Conservation (phyloP, 2,888 invertebrate species). For the Notodonta dromedarius region DNA sequence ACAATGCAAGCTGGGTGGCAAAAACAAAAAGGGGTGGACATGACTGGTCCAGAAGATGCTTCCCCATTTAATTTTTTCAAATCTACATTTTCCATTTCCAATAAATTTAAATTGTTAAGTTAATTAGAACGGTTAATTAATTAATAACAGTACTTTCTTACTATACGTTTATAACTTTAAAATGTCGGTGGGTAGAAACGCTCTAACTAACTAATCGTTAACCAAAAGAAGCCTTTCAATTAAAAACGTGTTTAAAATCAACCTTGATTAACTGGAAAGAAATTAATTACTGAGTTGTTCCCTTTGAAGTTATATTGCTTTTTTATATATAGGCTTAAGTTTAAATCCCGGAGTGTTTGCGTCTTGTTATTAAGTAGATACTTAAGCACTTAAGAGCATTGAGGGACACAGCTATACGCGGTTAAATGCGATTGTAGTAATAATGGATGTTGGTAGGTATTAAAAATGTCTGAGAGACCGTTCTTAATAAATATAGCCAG, state of each 20-base stretch:
- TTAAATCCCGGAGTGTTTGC: conserved; percentile 8
- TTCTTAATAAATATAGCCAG: too few species aligned
- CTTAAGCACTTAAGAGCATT: conserved; percentile 7
- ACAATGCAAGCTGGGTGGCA: too few species aligned
- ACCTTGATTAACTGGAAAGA: background rate
- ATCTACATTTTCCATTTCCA: too few species aligned
- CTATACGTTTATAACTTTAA: background rate
- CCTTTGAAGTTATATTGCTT: background rate
- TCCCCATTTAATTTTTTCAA: too few species aligned
- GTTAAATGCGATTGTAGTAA: background rate
- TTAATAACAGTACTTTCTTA: too few species aligned
- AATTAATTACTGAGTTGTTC: conserved; percentile 2
- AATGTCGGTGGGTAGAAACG: background rate
- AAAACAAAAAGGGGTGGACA: too few species aligned
- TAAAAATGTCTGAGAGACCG: too few species aligned
- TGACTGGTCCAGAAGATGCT: too few species aligned
- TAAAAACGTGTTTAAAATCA: background rate
- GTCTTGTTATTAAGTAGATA: conserved; percentile 6
- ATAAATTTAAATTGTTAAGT: too few species aligned
- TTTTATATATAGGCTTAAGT: background rate
- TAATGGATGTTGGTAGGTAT: background rate
- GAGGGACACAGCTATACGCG: background rate
- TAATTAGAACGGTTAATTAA: too few species aligned
- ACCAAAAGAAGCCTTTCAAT: background rate
- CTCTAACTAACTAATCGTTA: background rate